A percentile compares a stretch with the other conserved stretches of the same genome.
These are phyloP conservation scores for Trachops cirrhosus DNA, from an alignment of 2,797 vertebrate species.

Conservation along the genomic window DNA sequence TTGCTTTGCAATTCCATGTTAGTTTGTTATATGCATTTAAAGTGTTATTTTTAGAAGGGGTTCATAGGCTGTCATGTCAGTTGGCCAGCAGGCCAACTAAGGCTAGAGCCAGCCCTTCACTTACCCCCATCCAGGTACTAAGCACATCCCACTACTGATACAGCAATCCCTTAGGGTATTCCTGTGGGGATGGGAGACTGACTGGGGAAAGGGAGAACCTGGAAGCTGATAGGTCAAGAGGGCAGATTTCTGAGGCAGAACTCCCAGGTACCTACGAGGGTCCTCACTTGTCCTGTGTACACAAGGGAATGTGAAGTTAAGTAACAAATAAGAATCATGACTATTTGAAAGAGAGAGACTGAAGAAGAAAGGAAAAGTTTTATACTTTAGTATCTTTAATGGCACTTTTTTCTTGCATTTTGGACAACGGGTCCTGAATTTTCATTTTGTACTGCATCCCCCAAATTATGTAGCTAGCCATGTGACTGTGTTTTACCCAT, in stretches of 20 bases:
- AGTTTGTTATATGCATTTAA: neutral
- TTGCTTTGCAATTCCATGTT: neutral
- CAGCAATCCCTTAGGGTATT: neutral
- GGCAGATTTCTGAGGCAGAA: neutral
- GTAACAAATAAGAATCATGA: neutral
- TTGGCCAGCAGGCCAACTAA: neutral
- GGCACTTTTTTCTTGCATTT: neutral
- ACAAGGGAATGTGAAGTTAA: neutral
- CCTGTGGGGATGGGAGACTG: neutral
- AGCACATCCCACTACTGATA: neutral
- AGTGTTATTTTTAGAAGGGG: neutral
- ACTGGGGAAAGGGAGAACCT: neutral
- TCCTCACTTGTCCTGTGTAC: neutral
- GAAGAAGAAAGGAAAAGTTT: neutral
- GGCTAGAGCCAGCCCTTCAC: neutral
- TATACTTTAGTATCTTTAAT: neutral
- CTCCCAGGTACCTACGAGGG: neutral
- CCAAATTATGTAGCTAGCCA: neutral
- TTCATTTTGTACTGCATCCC: neutral
- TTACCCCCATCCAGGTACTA: too few species aligned
- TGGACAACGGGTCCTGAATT: neutral
- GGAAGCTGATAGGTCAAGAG: neutral
- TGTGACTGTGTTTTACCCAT: neutral
- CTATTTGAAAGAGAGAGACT: neutral
- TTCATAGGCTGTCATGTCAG: too few species aligned